These are phyloP conservation scores for pig (Sus scrofa) DNA, from an alignment of 2,113 vertebrate species.

Conservation along the genomic window DNA sequence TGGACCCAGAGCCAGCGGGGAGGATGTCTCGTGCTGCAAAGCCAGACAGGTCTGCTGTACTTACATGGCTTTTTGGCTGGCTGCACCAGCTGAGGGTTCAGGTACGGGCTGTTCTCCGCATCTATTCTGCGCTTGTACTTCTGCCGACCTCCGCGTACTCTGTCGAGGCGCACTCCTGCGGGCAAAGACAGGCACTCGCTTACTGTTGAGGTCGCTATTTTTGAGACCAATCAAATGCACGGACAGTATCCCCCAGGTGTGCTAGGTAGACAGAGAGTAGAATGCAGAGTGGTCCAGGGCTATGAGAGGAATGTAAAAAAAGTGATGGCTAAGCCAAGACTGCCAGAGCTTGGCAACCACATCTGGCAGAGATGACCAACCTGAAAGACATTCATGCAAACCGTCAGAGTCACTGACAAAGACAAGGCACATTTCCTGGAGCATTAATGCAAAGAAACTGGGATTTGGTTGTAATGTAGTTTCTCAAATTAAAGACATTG, in stretches of 20 bases:
- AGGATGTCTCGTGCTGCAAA: not conserved
- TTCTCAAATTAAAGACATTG: not conserved
- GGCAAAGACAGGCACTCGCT: conserved; percentile 79
- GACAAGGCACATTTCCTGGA: not conserved
- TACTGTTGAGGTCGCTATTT: conserved; percentile 42
- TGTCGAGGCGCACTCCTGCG: conserved; percentile 97
- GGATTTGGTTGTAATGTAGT: not conserved
- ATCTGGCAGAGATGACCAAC: not conserved
- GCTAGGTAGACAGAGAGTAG: not conserved
- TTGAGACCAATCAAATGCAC: not conserved
- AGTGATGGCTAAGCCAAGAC: not conserved
- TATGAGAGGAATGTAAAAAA: not conserved
- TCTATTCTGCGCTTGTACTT: conserved; percentile 99
- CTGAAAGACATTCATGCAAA: not conserved
- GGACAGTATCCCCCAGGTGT: fast-evolving
- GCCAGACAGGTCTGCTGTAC: conserved; percentile 77
- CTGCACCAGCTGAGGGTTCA: conserved; percentile 99
- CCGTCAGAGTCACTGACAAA: not conserved
- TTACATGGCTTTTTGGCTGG: conserved; percentile 99
- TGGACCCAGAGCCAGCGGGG: not conserved
- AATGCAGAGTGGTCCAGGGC: not conserved
- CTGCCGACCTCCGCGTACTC: conserved; percentile 99
- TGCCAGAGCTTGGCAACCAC: not conserved
- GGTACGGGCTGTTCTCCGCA: conserved; percentile 99
- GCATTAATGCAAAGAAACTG: not conserved